phyloP scores from a whole-genome alignment of 35 echinoderm and acorn worm species.

The Apostichopus japonicus region DNA sequence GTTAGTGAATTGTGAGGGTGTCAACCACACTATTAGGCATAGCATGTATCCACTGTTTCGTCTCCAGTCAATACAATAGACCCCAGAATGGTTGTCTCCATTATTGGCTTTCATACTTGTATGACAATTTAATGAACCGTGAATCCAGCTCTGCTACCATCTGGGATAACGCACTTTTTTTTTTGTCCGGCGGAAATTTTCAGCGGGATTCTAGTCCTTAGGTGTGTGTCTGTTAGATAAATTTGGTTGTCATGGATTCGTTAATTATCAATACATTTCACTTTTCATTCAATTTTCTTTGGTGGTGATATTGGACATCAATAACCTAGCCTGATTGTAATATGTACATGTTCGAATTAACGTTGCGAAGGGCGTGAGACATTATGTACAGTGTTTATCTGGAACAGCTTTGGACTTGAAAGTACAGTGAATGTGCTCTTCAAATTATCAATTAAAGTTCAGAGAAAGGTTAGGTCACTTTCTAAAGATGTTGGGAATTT shows the following conservation, averaged over 20 bases:
- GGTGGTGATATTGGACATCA: constrained; percentile 12
- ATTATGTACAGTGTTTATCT: too few relatives aligned
- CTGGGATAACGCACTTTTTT: neutral
- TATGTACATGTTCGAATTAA: neutral
- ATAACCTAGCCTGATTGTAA: neutral
- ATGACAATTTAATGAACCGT: constrained; percentile 27
- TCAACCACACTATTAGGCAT: constrained; percentile 6
- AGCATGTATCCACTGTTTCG: neutral
- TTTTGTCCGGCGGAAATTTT: constrained; percentile 16
- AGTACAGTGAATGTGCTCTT: neutral
- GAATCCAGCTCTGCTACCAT: constrained; percentile 5
- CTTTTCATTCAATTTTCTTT: neutral
- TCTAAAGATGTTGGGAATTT: too few relatives aligned
- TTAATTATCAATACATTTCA: neutral
- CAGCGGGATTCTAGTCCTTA: neutral
- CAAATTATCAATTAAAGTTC: neutral
- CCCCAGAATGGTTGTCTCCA: neutral
- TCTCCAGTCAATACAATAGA: constrained; percentile 25
- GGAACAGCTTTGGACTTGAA: neutral
- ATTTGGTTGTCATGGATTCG: constrained; percentile 17
- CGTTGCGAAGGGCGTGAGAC: neutral
- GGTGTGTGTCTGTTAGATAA: constrained; percentile 14
- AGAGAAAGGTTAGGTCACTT: too few relatives aligned
- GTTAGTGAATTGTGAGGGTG: constrained; percentile 19
- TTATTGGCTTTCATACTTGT: constrained; percentile 8